Evolutionary conservation across 2,888 invertebrate species (phyloP).

Genomic region (Phrixothrix hirtus): DNA sequence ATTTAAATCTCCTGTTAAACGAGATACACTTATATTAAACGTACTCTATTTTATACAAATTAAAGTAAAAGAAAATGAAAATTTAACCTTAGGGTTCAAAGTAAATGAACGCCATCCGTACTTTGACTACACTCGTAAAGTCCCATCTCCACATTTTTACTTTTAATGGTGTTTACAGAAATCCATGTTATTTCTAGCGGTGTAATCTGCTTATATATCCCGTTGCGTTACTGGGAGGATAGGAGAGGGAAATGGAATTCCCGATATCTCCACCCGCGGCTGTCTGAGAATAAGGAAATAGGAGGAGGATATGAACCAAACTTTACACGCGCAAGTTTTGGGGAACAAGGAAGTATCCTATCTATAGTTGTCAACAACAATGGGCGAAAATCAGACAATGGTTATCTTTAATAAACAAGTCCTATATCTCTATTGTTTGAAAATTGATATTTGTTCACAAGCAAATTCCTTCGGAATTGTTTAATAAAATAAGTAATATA

Average conservation of each 20-base stretch:
- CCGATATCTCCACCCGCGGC: conserved; percentile 36
- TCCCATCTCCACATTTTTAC: conserved; percentile 35
- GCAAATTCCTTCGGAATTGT: no score
- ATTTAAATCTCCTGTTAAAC: not conserved
- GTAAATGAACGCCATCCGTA: no score
- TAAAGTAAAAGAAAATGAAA: no score
- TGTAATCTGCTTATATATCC: conserved; percentile 40
- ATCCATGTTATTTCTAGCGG: conserved; percentile 39
- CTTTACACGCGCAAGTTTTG: conserved; percentile 36
- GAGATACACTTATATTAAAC: not conserved
- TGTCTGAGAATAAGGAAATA: conserved; percentile 35
- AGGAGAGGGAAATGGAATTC: conserved; percentile 35
- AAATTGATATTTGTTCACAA: not conserved
- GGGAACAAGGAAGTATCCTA: conserved; percentile 26
- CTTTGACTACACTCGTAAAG: no score
- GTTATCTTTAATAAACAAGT: conserved; percentile 4
- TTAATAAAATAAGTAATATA: no score
- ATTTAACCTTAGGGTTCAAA: no score
- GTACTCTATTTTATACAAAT: no score
- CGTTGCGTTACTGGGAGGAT: conserved; percentile 27
- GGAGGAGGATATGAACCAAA: conserved; percentile 38
- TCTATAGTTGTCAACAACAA: conserved; percentile 15
- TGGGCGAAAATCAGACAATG: conserved; percentile 6
- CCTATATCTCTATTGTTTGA: not conserved
- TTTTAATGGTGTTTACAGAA: conserved; percentile 40